phyloP scores from a whole-genome alignment of 2,797 vertebrate genomes.

The Acanthurus lineatus region DNA sequence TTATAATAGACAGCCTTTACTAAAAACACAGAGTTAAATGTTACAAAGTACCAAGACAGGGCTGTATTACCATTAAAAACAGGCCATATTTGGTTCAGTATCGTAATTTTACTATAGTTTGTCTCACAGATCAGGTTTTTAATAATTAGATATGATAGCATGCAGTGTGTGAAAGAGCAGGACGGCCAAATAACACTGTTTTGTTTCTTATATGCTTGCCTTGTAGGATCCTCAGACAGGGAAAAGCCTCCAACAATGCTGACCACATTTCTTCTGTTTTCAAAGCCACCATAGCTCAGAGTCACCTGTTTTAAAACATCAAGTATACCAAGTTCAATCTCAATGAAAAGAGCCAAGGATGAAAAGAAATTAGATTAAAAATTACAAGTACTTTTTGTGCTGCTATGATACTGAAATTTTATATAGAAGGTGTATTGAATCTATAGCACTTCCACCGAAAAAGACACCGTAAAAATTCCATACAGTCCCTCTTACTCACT shows the following conservation, averaged over 20 bases:
- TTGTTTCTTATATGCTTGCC: slow-evolving; percentile 77
- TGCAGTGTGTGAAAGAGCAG: not conserved
- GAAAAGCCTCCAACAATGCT: slow-evolving; percentile 89
- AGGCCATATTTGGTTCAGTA: not conserved
- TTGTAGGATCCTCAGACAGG: slow-evolving; percentile 91
- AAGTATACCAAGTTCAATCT: not conserved
- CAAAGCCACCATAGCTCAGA: slow-evolving; percentile 95
- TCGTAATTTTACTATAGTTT: not conserved
- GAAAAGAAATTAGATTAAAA: not conserved
- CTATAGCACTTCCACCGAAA: no score
- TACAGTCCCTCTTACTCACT: no score
- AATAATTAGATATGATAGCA: not conserved
- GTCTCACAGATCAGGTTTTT: not conserved
- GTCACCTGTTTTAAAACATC: slow-evolving; percentile 86
- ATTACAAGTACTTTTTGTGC: not conserved
- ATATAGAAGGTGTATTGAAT: not conserved
- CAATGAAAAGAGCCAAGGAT: not conserved
- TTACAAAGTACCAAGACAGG: not conserved
- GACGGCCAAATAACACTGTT: not conserved
- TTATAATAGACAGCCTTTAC: not conserved
- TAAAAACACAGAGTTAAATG: not conserved
- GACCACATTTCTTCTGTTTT: slow-evolving; percentile 94
- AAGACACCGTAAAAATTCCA: no score
- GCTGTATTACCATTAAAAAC: not conserved
- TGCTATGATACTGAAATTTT: not conserved